Evolutionary conservation across 2,888 invertebrate genomes (phyloP).

Genomic region (Folsomia candida): DNA sequence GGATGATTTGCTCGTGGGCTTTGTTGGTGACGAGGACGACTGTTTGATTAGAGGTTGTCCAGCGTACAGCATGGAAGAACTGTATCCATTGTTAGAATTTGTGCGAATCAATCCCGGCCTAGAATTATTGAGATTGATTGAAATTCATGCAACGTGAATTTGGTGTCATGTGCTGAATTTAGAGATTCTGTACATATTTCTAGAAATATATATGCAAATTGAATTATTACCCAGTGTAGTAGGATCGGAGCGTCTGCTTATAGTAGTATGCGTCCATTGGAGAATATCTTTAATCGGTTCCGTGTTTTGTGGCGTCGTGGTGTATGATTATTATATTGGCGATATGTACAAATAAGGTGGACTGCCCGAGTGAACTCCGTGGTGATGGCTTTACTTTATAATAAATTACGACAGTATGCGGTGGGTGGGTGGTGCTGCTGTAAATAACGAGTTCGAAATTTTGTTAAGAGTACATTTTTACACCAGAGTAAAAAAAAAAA

Average conservation of each 20-base stretch:
- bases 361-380: background rate
- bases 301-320: background rate
- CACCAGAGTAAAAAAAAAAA: background rate
- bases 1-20: background rate
- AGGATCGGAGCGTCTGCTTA: slow-evolving; percentile 1
- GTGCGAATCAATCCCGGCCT: background rate
- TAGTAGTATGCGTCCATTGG: slow-evolving; percentile 3
- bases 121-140: background rate
- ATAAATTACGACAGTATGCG: background rate
- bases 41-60: background rate
- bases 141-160: too few species aligned
- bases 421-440: background rate
- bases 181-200: too few species aligned
- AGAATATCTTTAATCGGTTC: background rate
- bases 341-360: background rate
- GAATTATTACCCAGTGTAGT: background rate
- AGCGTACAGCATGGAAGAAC: background rate
- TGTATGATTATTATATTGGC: background rate
- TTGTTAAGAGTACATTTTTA: too few species aligned
- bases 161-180: background rate
- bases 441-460: background rate
- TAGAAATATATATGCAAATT: too few species aligned
- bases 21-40: background rate
- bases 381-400: background rate
- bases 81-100: background rate